Evolutionary conservation across 1,140 invertebrate genomes (phyloP).

Genomic region (Episyrphus balteatus): DNA sequence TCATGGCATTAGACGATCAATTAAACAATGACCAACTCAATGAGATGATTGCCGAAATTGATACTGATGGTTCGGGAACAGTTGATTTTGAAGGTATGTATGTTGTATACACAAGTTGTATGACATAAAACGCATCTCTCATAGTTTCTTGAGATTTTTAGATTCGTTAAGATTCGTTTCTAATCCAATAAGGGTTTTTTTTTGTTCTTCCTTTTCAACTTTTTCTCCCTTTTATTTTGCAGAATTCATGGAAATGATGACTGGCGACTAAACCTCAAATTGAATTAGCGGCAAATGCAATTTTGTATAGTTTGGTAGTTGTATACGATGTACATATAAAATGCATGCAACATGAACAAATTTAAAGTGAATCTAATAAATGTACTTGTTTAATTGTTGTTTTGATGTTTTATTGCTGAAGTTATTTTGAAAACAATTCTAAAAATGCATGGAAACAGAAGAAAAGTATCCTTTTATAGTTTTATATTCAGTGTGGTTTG

Average conservation of each 20-base stretch:
- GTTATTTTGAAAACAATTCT: not conserved
- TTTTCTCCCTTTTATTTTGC: slow-evolving; percentile 21
- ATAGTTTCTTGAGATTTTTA: not conserved
- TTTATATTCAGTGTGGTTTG: too few relatives aligned
- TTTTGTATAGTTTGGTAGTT: not conserved
- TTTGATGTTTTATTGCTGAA: too few relatives aligned
- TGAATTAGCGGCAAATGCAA: not conserved
- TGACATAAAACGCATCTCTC: not conserved
- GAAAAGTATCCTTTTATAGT: too few relatives aligned
- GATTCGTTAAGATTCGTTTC: not conserved
- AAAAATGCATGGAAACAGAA: not conserved
- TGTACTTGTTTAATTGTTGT: too few relatives aligned
- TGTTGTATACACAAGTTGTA: not conserved
- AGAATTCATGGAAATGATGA: slow-evolving; percentile 70
- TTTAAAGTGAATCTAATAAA: not conserved
- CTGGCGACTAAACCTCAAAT: slow-evolving; percentile 43
- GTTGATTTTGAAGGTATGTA: slow-evolving; percentile 70
- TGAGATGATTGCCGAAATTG: slow-evolving; percentile 76
- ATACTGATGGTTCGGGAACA: slow-evolving; percentile 68
- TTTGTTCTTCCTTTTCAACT: not conserved
- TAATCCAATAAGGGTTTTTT: not conserved
- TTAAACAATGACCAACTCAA: slow-evolving; percentile 69
- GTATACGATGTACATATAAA: too few relatives aligned
- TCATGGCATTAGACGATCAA: slow-evolving; percentile 67
- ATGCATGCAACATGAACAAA: not conserved